Conservation (phyloP, 1,140 invertebrate genomes). For the Zophobas morio region DNA sequence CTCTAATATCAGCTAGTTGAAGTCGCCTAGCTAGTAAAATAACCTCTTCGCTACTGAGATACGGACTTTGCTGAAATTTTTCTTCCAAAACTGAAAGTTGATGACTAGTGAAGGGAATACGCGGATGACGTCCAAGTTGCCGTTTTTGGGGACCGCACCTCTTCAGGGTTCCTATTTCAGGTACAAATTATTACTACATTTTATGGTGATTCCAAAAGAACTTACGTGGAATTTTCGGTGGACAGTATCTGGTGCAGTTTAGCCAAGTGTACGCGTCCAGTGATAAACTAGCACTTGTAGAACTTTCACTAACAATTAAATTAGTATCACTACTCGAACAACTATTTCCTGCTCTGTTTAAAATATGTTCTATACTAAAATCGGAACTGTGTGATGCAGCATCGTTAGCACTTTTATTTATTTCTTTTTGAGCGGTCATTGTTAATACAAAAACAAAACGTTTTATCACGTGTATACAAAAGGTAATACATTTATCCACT, state of each 20-base stretch:
- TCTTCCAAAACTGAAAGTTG: slow-evolving; percentile 71
- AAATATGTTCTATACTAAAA: slow-evolving; percentile 72
- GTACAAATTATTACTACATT: not conserved
- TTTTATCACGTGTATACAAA: no score
- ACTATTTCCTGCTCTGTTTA: slow-evolving; percentile 64
- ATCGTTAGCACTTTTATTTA: not conserved
- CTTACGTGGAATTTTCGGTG: slow-evolving; percentile 81
- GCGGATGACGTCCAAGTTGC: slow-evolving; percentile 71
- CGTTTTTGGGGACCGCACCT: slow-evolving; percentile 68
- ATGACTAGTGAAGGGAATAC: slow-evolving; percentile 71
- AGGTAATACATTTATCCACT: slow-evolving; percentile 17
- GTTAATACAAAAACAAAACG: not conserved
- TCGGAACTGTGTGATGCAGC: slow-evolving; percentile 58
- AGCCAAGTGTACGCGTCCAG: slow-evolving; percentile 73
- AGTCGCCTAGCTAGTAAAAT: slow-evolving; percentile 67
- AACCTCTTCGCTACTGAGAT: slow-evolving; percentile 71
- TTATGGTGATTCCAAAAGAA: slow-evolving; percentile 55
- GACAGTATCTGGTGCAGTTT: slow-evolving; percentile 82
- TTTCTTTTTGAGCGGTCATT: slow-evolving; percentile 30
- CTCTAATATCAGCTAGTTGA: slow-evolving; percentile 69
- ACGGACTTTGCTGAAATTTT: slow-evolving; percentile 70
- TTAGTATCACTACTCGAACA: slow-evolving; percentile 54
- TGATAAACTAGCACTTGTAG: slow-evolving; percentile 10
- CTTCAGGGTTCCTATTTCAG: slow-evolving; percentile 58
- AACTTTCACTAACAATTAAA: slow-evolving; percentile 29